A percentile compares a stretch with the other conserved stretches of the same genome.
Evolutionary conservation across 2,888 invertebrate species (phyloP).

Genomic region (Meandrusa payeni): DNA sequence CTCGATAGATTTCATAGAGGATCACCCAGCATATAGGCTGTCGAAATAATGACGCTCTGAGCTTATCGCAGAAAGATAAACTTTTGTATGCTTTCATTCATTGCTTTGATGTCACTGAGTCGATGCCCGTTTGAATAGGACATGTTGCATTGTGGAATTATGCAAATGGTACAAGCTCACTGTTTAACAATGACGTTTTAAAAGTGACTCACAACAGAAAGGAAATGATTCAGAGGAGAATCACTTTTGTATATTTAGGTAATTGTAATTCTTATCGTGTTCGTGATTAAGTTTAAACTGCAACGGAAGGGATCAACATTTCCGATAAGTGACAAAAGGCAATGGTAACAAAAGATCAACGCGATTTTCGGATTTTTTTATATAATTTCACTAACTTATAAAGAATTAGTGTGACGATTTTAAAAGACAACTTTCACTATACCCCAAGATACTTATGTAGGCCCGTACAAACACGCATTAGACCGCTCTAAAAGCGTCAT

Average conservation of each 20-base stretch:
- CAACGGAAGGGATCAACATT: slow-evolving; percentile 18
- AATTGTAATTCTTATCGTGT: slow-evolving; percentile 1
- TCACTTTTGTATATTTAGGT: background rate
- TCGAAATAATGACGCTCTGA: too few relatives aligned
- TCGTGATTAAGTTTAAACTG: slow-evolving; percentile 5
- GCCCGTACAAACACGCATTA: too few relatives aligned
- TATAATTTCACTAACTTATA: background rate
- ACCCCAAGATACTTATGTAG: too few relatives aligned
- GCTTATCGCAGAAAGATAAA: too few relatives aligned
- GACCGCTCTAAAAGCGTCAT: too few relatives aligned
- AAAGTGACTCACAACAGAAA: slow-evolving; percentile 16
- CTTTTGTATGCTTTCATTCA: background rate
- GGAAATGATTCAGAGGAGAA: slow-evolving; percentile 14
- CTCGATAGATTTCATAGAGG: too few relatives aligned
- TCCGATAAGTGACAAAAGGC: slow-evolving; percentile 10
- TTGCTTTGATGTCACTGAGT: slow-evolving; percentile 2
- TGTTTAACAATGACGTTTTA: slow-evolving; percentile 15
- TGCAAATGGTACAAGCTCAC: slow-evolving; percentile 16
- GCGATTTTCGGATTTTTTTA: slow-evolving; percentile 1
- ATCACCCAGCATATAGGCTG: too few relatives aligned
- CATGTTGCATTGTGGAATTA: slow-evolving; percentile 14
- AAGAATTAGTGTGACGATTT: background rate
- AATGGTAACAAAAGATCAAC: slow-evolving; percentile 6
- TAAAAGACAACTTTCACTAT: too few relatives aligned
- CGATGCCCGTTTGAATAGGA: slow-evolving; percentile 7